Conservation (phyloP, 2,113 vertebrate species). For the Phalacrocorax carbo region DNA sequence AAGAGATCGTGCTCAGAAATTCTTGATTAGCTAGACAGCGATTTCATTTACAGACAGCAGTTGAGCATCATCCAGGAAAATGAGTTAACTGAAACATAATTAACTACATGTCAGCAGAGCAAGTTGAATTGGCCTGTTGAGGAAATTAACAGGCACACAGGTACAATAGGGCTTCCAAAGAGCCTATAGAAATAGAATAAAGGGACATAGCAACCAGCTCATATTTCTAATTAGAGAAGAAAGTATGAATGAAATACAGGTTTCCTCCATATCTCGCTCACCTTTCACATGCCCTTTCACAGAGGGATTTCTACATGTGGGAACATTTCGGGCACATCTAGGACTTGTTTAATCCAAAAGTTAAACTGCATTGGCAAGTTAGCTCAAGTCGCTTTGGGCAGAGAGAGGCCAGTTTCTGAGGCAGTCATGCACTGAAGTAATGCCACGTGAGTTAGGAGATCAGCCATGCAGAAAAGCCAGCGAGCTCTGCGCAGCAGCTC, state of each 20-base stretch:
- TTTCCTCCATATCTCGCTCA: not conserved
- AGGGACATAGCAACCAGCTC: not conserved
- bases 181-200: not conserved
- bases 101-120: conserved; percentile 43
- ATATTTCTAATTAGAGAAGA: conserved; percentile 22
- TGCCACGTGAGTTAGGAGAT: not conserved
- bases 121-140: conserved; percentile 1
- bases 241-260: not conserved
- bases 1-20: not conserved
- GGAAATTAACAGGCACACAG: conserved; percentile 7
- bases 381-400: conserved; percentile 17
- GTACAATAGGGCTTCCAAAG: not conserved
- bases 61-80: conserved; percentile 44
- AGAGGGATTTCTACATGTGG: not conserved
- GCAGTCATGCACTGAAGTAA: conserved; percentile 7
- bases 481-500: not conserved
- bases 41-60: conserved; percentile 44
- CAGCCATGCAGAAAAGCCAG: conserved; percentile 35
- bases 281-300: conserved; percentile 47
- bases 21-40: conserved; percentile 17
- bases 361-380: conserved; percentile 13
- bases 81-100: conserved; percentile 32
- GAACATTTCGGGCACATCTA: conserved; percentile 21
- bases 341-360: conserved; percentile 43
- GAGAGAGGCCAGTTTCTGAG: not conserved